phyloP scores from a whole-genome alignment of 2,797 vertebrate species.

The Enteromius thamalakanensis region DNA sequence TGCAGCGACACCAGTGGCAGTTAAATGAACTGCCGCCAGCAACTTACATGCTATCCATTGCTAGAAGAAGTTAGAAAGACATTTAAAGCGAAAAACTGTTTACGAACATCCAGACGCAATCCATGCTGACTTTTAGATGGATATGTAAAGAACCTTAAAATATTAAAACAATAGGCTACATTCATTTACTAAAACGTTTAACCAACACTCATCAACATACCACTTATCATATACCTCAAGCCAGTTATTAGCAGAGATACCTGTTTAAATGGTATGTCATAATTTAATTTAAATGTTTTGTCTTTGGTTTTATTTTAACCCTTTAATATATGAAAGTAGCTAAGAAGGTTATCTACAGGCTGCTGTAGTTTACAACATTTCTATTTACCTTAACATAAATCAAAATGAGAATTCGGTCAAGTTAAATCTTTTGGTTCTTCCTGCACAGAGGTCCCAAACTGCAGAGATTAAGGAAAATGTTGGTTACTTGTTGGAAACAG shows the following conservation, averaged over 20 bases:
- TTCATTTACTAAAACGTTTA: neutral
- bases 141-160: neutral
- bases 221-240: too few relatives aligned
- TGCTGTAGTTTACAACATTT: neutral
- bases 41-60: neutral
- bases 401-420: neutral
- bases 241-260: neutral
- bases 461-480: conserved; percentile 15
- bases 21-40: neutral
- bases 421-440: neutral
- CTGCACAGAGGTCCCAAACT: neutral
- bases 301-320: neutral
- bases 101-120: neutral
- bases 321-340: neutral
- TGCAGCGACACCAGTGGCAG: neutral
- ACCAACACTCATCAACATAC: neutral
- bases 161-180: neutral
- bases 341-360: neutral
- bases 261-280: neutral
- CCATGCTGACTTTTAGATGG: neutral
- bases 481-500: conserved; percentile 41
- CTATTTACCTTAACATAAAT: neutral
- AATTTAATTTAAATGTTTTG: neutral
- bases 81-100: neutral
- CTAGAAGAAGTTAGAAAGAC: neutral